phyloP scores from a whole-genome alignment of 1,140 invertebrate species.

The Sogatella furcifera region DNA sequence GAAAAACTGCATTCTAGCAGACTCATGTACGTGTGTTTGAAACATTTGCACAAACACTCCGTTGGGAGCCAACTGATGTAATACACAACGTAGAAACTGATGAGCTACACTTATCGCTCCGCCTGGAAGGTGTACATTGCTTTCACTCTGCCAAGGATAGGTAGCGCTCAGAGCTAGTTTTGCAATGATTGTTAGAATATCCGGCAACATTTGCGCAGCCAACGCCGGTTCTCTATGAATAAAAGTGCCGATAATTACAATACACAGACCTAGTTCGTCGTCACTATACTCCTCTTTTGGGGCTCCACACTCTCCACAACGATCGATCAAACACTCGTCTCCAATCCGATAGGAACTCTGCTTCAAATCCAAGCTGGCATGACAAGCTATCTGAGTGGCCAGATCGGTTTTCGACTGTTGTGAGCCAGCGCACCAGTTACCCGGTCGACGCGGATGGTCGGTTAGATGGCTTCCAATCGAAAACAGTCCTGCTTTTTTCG shows the following conservation, averaged over 20 bases:
- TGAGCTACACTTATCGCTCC: slow-evolving; percentile 86
- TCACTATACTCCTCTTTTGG: slow-evolving; percentile 90
- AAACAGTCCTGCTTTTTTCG: slow-evolving; percentile 3
- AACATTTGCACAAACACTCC: slow-evolving; percentile 95
- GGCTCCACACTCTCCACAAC: slow-evolving; percentile 70
- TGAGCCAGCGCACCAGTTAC: slow-evolving; percentile 20
- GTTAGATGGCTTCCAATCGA: slow-evolving; percentile 8
- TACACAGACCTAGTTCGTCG: slow-evolving; percentile 89
- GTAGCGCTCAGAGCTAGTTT: slow-evolving; percentile 54
- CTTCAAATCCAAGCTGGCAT: slow-evolving; percentile 40
- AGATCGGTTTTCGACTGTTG: slow-evolving; percentile 29
- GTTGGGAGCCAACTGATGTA: slow-evolving; percentile 93
- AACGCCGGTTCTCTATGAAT: slow-evolving; percentile 89
- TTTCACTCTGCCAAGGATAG: slow-evolving; percentile 88
- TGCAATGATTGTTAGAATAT: slow-evolving; percentile 62
- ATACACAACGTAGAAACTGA: slow-evolving; percentile 91
- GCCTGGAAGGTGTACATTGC: slow-evolving; percentile 74
- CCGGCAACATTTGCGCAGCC: slow-evolving; percentile 84
- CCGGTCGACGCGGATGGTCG: slow-evolving; percentile 14
- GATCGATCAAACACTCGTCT: slow-evolving; percentile 57
- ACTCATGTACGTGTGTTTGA: slow-evolving; percentile 70
- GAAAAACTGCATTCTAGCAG: slow-evolving; percentile 69
- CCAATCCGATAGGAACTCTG: slow-evolving; percentile 55
- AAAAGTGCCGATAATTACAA: slow-evolving; percentile 89
- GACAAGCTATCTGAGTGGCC: slow-evolving; percentile 34